A percentile compares a stretch with the other conserved stretches of the same genome.
phyloP scores from a whole-genome alignment of 2,797 vertebrate genomes.

The Morus bassanus region DNA sequence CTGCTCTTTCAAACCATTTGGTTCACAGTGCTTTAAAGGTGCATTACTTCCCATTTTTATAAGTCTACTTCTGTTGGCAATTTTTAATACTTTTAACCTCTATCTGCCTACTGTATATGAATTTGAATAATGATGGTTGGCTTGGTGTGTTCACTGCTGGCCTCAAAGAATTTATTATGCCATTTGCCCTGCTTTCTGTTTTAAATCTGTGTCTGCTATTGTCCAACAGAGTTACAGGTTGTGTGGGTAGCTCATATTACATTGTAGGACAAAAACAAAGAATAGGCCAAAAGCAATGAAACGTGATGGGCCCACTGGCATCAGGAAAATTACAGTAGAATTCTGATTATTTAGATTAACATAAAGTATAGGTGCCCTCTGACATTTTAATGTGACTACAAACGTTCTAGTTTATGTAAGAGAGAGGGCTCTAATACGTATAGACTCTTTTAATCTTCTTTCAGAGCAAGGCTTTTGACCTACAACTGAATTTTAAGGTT shows the following conservation, averaged over 20 bases:
- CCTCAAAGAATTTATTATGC: neutral
- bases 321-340: neutral
- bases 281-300: neutral
- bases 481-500: neutral
- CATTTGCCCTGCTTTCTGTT: neutral
- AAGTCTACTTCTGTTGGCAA: neutral
- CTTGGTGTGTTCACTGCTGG: neutral
- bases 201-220: neutral
- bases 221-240: neutral
- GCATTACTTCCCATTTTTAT: neutral
- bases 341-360: conserved; percentile 12
- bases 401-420: neutral
- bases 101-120: neutral
- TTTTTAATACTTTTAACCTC: neutral
- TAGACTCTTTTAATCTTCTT: neutral
- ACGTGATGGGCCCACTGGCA: neutral
- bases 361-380: neutral
- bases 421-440: neutral
- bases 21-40: neutral
- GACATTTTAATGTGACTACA: neutral
- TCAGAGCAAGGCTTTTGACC: conserved; percentile 8
- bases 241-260: neutral
- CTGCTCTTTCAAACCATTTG: neutral
- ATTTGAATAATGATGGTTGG: neutral
- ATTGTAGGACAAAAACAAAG: neutral